Percentiles rank a stretch among this genome's conserved stretches.
phyloP scores from a whole-genome alignment of 2,797 vertebrate species.

The Siniperca undulata region DNA sequence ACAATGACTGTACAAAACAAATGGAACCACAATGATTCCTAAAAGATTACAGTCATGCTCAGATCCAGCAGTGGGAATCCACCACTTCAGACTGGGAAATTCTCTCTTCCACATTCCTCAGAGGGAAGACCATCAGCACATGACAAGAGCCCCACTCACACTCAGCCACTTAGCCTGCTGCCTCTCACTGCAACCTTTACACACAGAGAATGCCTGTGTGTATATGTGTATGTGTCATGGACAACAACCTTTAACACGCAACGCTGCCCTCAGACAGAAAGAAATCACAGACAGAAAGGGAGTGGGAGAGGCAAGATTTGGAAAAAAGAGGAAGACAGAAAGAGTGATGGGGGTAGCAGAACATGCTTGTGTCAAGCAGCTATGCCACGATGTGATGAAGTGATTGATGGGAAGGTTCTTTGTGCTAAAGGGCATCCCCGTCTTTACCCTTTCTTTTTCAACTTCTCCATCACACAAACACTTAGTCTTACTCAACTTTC shows the following conservation, averaged over 20 bases:
- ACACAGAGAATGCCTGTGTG: conserved; percentile 73
- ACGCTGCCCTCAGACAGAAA: conserved; percentile 53
- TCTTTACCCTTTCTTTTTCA: conserved; percentile 18
- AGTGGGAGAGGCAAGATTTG: conserved; percentile 30
- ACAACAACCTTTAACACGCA: conserved; percentile 69
- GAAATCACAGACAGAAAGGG: conserved; percentile 34
- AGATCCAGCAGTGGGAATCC: conserved; percentile 55
- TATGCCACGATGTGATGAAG: conserved; percentile 71
- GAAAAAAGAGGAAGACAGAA: conserved; percentile 1
- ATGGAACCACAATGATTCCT: conserved; percentile 8
- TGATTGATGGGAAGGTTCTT: conserved; percentile 71
- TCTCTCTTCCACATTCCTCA: conserved; percentile 77
- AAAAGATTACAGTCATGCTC: conserved; percentile 33
- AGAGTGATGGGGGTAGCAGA: conserved; percentile 54
- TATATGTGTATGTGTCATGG: conserved; percentile 62
- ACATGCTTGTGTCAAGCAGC: conserved; percentile 64
- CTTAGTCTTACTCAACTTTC: conserved; percentile 27
- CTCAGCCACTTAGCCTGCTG: conserved; percentile 70
- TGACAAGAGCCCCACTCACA: conserved; percentile 78
- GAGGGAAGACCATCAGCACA: conserved; percentile 76
- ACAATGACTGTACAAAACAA: conserved; percentile 9
- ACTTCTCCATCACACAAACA: conserved; percentile 32
- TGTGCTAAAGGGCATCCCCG: conserved; percentile 48
- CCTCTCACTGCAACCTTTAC: conserved; percentile 78
- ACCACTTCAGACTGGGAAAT: conserved; percentile 64